Percentiles rank a stretch among this genome's conserved stretches.
Conservation (phyloP, 2,113 vertebrate genomes). For the Sphyrna mokarran region DNA sequence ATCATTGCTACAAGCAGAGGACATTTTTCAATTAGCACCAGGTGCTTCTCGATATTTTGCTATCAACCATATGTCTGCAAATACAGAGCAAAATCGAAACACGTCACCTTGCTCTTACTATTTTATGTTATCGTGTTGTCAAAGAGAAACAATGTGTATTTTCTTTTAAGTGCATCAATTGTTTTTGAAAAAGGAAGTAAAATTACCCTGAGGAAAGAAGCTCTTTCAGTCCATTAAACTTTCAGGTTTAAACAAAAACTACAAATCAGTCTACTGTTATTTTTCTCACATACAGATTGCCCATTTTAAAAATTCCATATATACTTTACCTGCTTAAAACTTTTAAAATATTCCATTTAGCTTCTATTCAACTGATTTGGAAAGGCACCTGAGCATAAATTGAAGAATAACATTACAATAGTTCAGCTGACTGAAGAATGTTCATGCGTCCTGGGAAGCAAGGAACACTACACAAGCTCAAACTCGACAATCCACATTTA, state of each 20-base stretch:
- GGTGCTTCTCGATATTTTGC: conserved; percentile 29
- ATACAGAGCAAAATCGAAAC: not conserved
- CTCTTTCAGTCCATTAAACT: not conserved
- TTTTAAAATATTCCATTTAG: not conserved
- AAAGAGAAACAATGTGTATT: not conserved
- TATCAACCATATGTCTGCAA: conserved; percentile 38
- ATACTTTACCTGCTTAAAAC: not conserved
- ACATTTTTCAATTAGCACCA: conserved; percentile 42
- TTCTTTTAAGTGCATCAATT: not conserved
- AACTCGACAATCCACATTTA: not conserved
- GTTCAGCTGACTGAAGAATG: not conserved
- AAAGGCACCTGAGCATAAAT: not conserved
- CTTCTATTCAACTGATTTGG: not conserved
- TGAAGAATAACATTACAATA: not conserved
- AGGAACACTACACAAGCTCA: not conserved
- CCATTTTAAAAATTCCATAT: not conserved
- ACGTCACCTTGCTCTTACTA: not conserved
- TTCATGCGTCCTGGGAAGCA: not conserved
- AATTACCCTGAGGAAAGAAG: not conserved
- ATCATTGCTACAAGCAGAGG: conserved; percentile 43
- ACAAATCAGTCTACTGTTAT: not conserved
- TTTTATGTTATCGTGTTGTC: not conserved
- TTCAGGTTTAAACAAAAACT: not conserved
- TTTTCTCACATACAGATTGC: not conserved
- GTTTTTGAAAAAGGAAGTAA: not conserved